phyloP scores from a whole-genome alignment of 2,888 invertebrate genomes.

The Embidobia sp. region DNA sequence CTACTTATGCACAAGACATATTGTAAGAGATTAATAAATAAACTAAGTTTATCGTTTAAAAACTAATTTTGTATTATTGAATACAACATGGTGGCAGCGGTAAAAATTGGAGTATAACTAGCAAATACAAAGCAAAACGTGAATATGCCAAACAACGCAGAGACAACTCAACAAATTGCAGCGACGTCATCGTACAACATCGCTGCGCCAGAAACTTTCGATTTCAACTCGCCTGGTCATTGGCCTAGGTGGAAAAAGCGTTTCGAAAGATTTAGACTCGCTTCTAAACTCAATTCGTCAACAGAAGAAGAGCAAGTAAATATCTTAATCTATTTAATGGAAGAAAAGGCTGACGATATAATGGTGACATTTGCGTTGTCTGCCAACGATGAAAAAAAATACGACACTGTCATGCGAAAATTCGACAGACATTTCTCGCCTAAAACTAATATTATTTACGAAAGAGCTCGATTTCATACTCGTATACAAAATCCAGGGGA shows the following conservation, averaged over 20 bases:
- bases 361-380: background rate
- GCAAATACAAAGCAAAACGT: no score
- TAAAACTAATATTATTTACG: conserved; percentile 9
- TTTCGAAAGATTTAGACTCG: conserved; percentile 2
- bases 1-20: no score
- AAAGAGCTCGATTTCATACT: conserved; percentile 14
- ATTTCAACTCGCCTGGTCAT: conserved; percentile 4
- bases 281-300: conserved; percentile 2
- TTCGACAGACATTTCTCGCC: conserved; percentile 8
- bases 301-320: conserved; percentile 9
- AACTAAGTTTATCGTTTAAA: no score
- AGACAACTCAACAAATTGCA: no score
- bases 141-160: no score
- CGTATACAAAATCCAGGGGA: background rate
- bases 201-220: background rate
- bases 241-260: conserved; percentile 13
- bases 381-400: background rate
- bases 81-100: no score
- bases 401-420: background rate
- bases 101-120: no score
- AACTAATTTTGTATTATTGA: no score
- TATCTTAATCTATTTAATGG: conserved; percentile 3
- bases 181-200: no score
- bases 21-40: no score
- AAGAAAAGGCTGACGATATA: conserved; percentile 4